Percentiles rank a stretch among this genome's conserved stretches.
Conservation (phyloP, 1,140 invertebrate species). For the Pseudoatta argentina region DNA sequence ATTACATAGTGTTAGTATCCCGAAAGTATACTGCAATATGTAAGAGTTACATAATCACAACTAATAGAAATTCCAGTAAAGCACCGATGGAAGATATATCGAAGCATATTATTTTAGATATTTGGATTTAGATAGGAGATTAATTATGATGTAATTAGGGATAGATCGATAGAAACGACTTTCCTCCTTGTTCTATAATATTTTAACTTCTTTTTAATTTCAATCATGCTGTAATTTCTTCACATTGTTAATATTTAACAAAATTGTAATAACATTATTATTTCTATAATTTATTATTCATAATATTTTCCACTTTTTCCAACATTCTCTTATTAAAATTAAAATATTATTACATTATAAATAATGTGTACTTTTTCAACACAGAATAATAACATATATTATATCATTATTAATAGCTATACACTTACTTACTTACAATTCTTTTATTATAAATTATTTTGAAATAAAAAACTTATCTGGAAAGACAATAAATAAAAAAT, state of each 20-base stretch:
- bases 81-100: constrained; percentile 38
- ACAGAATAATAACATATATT: neutral
- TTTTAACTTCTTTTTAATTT: constrained; percentile 24
- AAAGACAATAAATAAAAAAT: constrained; percentile 40
- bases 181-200: constrained; percentile 52
- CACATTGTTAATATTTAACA: neutral
- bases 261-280: neutral
- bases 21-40: constrained; percentile 45
- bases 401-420: neutral
- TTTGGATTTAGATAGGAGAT: constrained; percentile 52
- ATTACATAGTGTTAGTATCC: constrained; percentile 11
- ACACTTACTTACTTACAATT: neutral
- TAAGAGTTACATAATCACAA: constrained; percentile 33
- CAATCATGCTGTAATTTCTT: neutral
- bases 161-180: constrained; percentile 46
- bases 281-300: neutral
- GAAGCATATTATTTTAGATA: constrained; percentile 66
- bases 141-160: constrained; percentile 49
- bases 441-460: constrained; percentile 9
- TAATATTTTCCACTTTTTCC: neutral
- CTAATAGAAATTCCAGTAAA: constrained; percentile 36
- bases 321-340: constrained; percentile 2
- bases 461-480: neutral
- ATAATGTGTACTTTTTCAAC: neutral
- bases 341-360: neutral